phyloP scores from a whole-genome alignment of 30 jellyfish, hydroid and myxozoan species.

The Turritopsis dohrnii region DNA sequence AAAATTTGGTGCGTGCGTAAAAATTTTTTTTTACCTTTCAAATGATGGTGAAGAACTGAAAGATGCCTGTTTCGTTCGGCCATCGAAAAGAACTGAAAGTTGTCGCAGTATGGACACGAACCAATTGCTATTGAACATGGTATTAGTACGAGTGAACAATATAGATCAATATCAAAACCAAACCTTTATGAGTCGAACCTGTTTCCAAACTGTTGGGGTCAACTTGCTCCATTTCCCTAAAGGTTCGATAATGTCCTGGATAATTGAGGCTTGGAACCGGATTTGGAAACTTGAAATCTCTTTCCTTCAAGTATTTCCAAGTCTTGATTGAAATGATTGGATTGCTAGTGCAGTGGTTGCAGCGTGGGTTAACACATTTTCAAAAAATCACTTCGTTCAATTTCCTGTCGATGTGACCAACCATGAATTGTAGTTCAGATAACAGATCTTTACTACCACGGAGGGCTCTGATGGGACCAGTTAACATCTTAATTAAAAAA shows the following conservation, averaged over 20 bases:
- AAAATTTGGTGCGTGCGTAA: no score
- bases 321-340: not conserved
- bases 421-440: conserved; percentile 11
- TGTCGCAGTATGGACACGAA: conserved; percentile 1
- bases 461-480: not conserved
- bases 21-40: not conserved
- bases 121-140: not conserved
- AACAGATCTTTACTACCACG: conserved; percentile 1
- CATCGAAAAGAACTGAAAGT: not conserved
- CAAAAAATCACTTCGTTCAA: conserved; percentile 19
- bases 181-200: not conserved
- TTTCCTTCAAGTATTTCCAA: not conserved
- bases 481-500: not conserved
- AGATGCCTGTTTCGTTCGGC: not conserved
- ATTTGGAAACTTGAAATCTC: conserved; percentile 11
- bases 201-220: conserved; percentile 3
- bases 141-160: not conserved
- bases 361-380: conserved; percentile 15
- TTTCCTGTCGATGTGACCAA: conserved; percentile 22
- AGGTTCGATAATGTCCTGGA: conserved; percentile 7
- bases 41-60: not conserved
- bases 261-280: not conserved
- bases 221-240: not conserved
- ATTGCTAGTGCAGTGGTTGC: not conserved
- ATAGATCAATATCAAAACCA: not conserved